Conservation (phyloP, 2,888 invertebrate genomes). For the Pterostichus madidus region DNA sequence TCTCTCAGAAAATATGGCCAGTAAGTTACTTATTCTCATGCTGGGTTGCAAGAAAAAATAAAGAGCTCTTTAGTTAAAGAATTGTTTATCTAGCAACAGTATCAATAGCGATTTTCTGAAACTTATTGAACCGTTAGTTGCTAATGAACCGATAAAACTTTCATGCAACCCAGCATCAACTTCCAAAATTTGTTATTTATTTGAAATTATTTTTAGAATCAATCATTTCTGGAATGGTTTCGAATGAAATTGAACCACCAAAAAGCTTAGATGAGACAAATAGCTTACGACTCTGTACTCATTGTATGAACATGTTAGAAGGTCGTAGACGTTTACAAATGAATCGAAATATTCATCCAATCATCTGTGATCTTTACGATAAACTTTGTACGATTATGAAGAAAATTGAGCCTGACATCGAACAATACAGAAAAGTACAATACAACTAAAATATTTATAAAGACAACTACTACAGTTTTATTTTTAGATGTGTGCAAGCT, state of each 20-base stretch:
- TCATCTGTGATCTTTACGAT: constrained; percentile 90
- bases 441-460: no score
- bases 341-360: constrained; percentile 88
- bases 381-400: constrained; percentile 89
- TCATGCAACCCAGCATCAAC: no score
- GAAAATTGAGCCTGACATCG: constrained; percentile 83
- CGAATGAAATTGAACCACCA: constrained; percentile 70
- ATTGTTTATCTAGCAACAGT: no score
- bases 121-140: no score
- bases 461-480: no score
- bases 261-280: constrained; percentile 77
- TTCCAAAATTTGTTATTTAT: not conserved
- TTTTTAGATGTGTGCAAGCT: constrained; percentile 81
- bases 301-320: constrained; percentile 90
- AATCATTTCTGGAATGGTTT: constrained; percentile 74
- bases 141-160: no score
- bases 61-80: no score
- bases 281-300: constrained; percentile 85
- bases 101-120: no score
- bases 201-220: constrained; percentile 71
- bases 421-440: constrained; percentile 82
- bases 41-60: no score
- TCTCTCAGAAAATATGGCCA: constrained; percentile 87
- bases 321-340: constrained; percentile 88
- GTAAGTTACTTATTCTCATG: constrained; percentile 81